A percentile compares a stretch with the other conserved stretches of the same genome.
These are phyloP conservation scores for Herminia tarsipennalis DNA, from an alignment of 2,888 invertebrate species.

Conservation along the genomic window DNA sequence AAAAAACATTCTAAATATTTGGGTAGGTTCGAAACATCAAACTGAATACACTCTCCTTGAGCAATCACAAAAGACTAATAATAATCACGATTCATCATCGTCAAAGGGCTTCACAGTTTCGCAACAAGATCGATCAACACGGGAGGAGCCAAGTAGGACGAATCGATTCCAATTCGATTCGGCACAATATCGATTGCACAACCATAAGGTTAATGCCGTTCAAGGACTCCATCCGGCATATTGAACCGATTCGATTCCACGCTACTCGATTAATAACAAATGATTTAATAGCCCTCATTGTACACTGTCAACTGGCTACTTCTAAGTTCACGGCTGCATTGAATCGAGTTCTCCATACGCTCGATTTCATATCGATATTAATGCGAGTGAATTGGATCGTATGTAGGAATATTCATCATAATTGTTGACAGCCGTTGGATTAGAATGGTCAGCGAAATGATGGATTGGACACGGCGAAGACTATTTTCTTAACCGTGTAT, in stretches of 20 bases:
- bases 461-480: slow-evolving; percentile 57
- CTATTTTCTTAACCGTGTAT: slow-evolving; percentile 47
- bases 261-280: slow-evolving; percentile 62
- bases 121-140: slow-evolving; percentile 63
- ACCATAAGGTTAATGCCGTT: slow-evolving; percentile 70
- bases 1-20: too few species aligned
- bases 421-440: slow-evolving; percentile 61
- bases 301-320: slow-evolving; percentile 52
- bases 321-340: slow-evolving; percentile 61
- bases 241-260: slow-evolving; percentile 60
- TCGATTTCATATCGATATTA: slow-evolving; percentile 61
- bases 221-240: slow-evolving; percentile 68
- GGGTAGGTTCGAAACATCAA: too few species aligned
- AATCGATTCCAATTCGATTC: slow-evolving; percentile 68
- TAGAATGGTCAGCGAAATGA: slow-evolving; percentile 53
- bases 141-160: slow-evolving; percentile 63
- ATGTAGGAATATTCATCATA: slow-evolving; percentile 63
- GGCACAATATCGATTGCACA: slow-evolving; percentile 69
- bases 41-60: slow-evolving; percentile 53
- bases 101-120: slow-evolving; percentile 61
- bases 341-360: slow-evolving; percentile 55
- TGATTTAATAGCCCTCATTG: slow-evolving; percentile 64
- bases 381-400: slow-evolving; percentile 58
- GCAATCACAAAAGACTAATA: slow-evolving; percentile 60
- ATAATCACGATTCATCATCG: slow-evolving; percentile 64